Evolutionary conservation across 2,888 invertebrate species (phyloP).

Genomic region (Chrysolina haemoptera): DNA sequence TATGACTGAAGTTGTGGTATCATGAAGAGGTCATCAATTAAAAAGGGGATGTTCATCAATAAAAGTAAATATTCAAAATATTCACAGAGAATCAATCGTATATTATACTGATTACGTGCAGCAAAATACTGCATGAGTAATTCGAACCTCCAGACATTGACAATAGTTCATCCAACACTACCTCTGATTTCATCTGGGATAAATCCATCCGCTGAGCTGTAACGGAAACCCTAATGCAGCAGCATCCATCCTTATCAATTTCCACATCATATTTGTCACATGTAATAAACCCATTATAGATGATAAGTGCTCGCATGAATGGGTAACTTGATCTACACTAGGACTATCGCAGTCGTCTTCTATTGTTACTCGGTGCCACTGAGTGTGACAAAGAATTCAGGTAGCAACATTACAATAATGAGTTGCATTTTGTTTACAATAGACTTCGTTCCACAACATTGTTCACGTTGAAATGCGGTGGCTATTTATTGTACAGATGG

Average conservation of each 20-base stretch:
- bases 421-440: slow-evolving; percentile 30
- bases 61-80: too few relatives aligned
- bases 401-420: slow-evolving; percentile 42
- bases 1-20: too few relatives aligned
- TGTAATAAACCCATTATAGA: slow-evolving; percentile 35
- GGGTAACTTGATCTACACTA: slow-evolving; percentile 41
- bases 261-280: slow-evolving; percentile 10
- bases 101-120: too few relatives aligned
- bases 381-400: slow-evolving; percentile 49
- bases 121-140: too few relatives aligned
- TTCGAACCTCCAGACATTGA: too few relatives aligned
- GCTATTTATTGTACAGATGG: slow-evolving; percentile 26
- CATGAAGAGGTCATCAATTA: too few relatives aligned
- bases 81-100: too few relatives aligned
- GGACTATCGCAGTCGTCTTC: slow-evolving; percentile 38
- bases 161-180: too few relatives aligned
- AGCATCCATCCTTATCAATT: not conserved
- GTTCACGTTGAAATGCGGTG: slow-evolving; percentile 24
- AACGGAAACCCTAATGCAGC: not conserved
- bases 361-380: slow-evolving; percentile 48
- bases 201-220: not conserved
- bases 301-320: slow-evolving; percentile 34
- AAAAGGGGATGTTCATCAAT: too few relatives aligned
- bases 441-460: slow-evolving; percentile 28
- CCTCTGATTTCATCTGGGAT: too few relatives aligned